Conservation (phyloP, 2,113 vertebrate genomes). For the Myotis brandtii region DNA sequence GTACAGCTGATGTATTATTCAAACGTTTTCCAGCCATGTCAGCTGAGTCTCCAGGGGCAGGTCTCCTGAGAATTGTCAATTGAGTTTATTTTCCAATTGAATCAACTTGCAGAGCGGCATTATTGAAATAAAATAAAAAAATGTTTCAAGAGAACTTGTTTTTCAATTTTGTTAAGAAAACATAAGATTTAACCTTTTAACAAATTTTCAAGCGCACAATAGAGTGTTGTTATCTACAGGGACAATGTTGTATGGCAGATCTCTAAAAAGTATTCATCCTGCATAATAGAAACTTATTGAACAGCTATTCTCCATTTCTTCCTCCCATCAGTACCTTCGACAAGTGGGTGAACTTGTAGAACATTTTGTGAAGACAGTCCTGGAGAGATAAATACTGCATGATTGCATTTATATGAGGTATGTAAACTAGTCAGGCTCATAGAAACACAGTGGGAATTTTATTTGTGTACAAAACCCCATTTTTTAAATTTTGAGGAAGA, state of each 20-base stretch:
- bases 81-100: not conserved
- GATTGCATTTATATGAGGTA: not conserved
- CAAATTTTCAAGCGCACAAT: too few species aligned
- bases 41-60: not conserved
- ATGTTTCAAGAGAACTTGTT: not conserved
- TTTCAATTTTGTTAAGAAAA: not conserved
- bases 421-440: not conserved
- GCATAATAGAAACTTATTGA: not conserved
- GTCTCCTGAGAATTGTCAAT: not conserved
- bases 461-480: not conserved
- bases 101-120: not conserved
- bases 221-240: not conserved
- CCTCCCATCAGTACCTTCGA: fast-evolving
- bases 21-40: not conserved
- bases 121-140: not conserved
- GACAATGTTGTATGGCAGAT: fast-evolving
- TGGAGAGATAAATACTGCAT: not conserved
- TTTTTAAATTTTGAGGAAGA: not conserved
- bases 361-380: not conserved
- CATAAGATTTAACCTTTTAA: not conserved
- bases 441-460: not conserved
- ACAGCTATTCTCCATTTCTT: not conserved
- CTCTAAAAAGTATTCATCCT: not conserved
- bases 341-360: not conserved
- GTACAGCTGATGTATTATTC: not conserved